Percentiles rank a stretch among this genome's conserved stretches.
These are phyloP conservation scores for Gavia stellata DNA, from an alignment of 2,113 vertebrate genomes.

Conservation along the genomic window DNA sequence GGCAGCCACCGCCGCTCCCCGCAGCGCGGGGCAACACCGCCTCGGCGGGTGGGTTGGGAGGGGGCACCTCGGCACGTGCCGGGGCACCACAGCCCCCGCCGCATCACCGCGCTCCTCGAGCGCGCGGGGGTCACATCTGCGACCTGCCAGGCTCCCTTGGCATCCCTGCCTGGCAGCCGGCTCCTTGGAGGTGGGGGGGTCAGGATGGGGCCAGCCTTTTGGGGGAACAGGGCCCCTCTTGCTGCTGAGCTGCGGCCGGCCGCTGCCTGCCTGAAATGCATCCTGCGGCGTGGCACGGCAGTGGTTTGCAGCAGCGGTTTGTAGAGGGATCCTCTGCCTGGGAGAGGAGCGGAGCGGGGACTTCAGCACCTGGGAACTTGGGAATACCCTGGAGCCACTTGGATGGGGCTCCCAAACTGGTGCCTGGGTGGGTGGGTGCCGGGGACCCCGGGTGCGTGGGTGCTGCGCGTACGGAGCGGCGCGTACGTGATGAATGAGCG, in stretches of 20 bases:
- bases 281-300: background rate
- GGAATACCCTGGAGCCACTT: background rate
- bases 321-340: background rate
- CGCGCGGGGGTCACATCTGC: background rate
- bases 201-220: background rate
- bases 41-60: background rate
- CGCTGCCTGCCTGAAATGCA: background rate
- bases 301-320: background rate
- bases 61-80: background rate
- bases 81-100: background rate
- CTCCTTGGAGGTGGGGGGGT: background rate
- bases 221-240: background rate
- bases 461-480: background rate
- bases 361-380: background rate
- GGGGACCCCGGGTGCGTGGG: background rate
- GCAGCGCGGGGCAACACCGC: background rate
- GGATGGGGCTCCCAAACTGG: background rate
- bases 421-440: background rate
- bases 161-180: background rate
- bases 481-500: slow-evolving; percentile 17
- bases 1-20: background rate
- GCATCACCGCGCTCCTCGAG: background rate
- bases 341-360: background rate
- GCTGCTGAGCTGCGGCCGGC: background rate
- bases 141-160: background rate